A percentile compares a stretch with the other conserved stretches of the same genome.
Evolutionary conservation across 2,797 vertebrate species (phyloP).

Genomic region (Chaetodon trifasciatus): DNA sequence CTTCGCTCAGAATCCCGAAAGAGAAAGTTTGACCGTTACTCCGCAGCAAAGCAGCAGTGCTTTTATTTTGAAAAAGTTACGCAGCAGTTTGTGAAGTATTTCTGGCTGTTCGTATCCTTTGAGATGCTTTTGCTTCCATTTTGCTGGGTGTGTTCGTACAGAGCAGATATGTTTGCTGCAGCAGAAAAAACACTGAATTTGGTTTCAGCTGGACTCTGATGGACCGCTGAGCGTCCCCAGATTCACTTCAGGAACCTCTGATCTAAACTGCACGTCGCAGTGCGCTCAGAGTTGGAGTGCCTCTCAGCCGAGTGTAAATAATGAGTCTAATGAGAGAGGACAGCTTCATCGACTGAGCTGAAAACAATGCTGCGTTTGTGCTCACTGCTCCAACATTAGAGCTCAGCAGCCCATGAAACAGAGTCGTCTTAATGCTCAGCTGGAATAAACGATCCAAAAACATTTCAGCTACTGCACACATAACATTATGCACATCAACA

Average conservation of each 20-base stretch:
- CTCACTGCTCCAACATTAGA: constrained; percentile 16
- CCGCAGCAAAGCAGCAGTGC: background rate
- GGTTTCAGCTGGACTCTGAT: background rate
- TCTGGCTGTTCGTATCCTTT: background rate
- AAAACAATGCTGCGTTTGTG: constrained; percentile 53
- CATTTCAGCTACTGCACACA: background rate
- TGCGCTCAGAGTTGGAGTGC: background rate
- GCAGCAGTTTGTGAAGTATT: no score
- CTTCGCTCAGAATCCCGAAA: background rate
- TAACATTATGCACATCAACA: background rate
- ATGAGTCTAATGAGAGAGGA: constrained; percentile 54
- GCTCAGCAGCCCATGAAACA: background rate
- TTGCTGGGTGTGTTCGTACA: background rate
- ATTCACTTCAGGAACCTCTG: background rate
- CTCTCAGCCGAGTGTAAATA: constrained; percentile 36
- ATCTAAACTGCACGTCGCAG: background rate
- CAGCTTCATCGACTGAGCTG: constrained; percentile 16
- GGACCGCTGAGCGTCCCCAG: background rate
- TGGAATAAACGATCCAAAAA: background rate
- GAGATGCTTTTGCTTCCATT: background rate
- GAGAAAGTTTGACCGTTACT: background rate
- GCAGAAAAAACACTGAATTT: background rate
- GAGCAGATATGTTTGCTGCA: background rate
- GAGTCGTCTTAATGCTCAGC: background rate
- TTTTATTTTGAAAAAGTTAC: background rate